phyloP scores from a whole-genome alignment of 2,888 invertebrate genomes.

The Crioceris asparagi region DNA sequence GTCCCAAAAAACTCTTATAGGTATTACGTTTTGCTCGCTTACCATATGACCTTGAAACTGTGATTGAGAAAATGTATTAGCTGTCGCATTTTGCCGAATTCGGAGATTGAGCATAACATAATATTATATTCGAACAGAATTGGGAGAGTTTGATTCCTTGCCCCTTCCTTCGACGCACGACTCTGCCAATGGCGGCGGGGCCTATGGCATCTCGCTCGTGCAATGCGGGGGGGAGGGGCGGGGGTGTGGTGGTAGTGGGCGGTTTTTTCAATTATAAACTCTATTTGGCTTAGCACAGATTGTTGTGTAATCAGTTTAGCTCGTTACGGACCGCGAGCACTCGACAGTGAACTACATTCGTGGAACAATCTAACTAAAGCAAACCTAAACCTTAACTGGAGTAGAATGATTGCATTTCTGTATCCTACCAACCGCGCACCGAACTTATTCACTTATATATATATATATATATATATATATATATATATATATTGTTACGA shows the following conservation, averaged over 20 bases:
- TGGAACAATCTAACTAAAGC: constrained; percentile 41
- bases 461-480: too few relatives aligned
- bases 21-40: too few relatives aligned
- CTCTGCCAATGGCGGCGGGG: constrained; percentile 5
- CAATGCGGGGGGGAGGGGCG: constrained; percentile 21
- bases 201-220: constrained; percentile 13
- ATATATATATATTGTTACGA: too few relatives aligned
- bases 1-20: too few relatives aligned
- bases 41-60: too few relatives aligned
- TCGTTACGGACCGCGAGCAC: constrained; percentile 39
- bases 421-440: constrained; percentile 10
- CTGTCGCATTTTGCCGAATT: too few relatives aligned
- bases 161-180: too few relatives aligned
- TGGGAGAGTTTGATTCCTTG: too few relatives aligned
- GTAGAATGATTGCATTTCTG: constrained; percentile 41
- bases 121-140: too few relatives aligned
- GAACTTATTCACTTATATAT: constrained; percentile 20
- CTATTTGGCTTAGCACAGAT: constrained; percentile 43
- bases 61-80: too few relatives aligned
- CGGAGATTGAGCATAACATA: too few relatives aligned
- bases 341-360: constrained; percentile 40
- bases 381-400: constrained; percentile 42
- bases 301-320: constrained; percentile 42
- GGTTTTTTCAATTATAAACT: constrained; percentile 44
- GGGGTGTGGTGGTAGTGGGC: too few relatives aligned